Evolutionary conservation across 2,797 vertebrate genomes (phyloP).

Genomic region (Fratercula arctica): DNA sequence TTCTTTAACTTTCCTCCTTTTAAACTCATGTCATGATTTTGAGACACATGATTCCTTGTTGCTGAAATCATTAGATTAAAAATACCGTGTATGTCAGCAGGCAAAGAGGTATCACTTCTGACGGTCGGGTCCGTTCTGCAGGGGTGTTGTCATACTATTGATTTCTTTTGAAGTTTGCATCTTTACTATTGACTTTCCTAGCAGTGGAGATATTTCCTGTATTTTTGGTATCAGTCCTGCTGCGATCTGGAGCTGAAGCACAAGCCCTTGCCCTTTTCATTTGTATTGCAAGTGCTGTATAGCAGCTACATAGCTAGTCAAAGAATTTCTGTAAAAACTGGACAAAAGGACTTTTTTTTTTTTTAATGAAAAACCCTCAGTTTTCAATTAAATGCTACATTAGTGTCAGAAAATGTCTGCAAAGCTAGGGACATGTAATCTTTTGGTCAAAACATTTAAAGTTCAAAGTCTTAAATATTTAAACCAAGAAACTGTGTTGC

Average conservation of each 20-base stretch:
- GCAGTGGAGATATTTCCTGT: conserved; percentile 30
- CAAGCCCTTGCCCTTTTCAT: neutral
- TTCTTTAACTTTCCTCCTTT: neutral
- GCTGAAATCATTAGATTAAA: conserved; percentile 45
- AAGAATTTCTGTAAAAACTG: neutral
- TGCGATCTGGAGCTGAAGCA: neutral
- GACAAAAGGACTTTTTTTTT: neutral
- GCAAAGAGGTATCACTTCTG: conserved; percentile 21
- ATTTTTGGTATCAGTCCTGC: conserved; percentile 4
- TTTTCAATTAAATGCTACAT: neutral
- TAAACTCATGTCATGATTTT: neutral
- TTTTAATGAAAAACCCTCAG: neutral
- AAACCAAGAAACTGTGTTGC: neutral
- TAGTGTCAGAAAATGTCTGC: neutral
- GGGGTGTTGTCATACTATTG: conserved; percentile 34
- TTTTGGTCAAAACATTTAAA: neutral
- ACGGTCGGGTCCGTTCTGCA: neutral
- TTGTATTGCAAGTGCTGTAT: neutral
- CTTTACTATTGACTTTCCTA: conserved; percentile 51
- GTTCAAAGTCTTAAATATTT: neutral
- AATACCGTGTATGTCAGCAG: conserved; percentile 9
- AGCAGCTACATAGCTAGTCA: neutral
- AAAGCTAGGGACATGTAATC: neutral
- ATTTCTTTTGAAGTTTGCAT: conserved; percentile 56
- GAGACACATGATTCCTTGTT: neutral